Evolutionary conservation across 2,113 vertebrate species (phyloP).

Genomic region (Muscicapa adusta): DNA sequence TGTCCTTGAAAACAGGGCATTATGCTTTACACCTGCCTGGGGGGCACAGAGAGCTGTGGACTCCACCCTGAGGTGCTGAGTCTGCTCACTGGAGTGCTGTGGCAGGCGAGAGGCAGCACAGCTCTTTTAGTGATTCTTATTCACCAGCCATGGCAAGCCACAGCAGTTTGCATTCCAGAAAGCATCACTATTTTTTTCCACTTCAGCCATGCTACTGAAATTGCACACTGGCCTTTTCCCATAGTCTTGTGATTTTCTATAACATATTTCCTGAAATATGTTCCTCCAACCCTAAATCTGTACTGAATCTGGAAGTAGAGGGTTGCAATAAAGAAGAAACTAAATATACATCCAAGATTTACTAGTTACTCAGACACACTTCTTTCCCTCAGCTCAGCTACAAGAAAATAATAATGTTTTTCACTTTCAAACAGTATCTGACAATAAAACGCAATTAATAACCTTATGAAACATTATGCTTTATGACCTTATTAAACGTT

Average conservation of each 20-base stretch:
- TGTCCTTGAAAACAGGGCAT: background rate
- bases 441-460: constrained; percentile 4
- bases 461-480: background rate
- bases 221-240: background rate
- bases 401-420: background rate
- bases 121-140: rapidly evolving
- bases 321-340: background rate
- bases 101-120: rapidly evolving
- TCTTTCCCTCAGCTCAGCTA: background rate
- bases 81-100: background rate
- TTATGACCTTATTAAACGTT: background rate
- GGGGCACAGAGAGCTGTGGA: background rate
- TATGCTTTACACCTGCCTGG: background rate
- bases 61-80: background rate
- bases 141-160: background rate
- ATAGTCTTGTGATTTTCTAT: background rate
- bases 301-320: background rate
- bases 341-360: background rate
- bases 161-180: background rate
- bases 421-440: background rate
- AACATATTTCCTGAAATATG: background rate
- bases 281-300: background rate
- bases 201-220: background rate
- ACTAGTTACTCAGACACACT: background rate
- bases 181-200: background rate